These are phyloP conservation scores for Brachionus asplanchnoidis DNA, from an alignment of 1,140 invertebrate species.

Conservation along the genomic window DNA sequence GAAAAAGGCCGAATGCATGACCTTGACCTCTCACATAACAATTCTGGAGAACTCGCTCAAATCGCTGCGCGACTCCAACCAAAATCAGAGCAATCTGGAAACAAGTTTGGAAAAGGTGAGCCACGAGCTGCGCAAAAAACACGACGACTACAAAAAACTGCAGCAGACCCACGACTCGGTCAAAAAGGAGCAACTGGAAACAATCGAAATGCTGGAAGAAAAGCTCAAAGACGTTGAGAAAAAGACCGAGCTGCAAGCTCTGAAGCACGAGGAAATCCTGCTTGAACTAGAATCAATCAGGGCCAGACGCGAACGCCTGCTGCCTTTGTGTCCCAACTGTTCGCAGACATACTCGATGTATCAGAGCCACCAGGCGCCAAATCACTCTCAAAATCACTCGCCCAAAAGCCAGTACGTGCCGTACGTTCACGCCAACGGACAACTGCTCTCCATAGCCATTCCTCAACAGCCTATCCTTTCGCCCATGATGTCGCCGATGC, in stretches of 20 bases:
- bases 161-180: slow-evolving; percentile 53
- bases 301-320: slow-evolving; percentile 45
- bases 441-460: slow-evolving; percentile 11
- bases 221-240: slow-evolving; percentile 54
- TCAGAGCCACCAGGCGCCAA: slow-evolving; percentile 42
- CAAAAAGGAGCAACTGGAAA: slow-evolving; percentile 55
- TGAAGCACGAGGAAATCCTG: slow-evolving; percentile 79
- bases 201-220: slow-evolving; percentile 58
- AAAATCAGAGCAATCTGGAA: slow-evolving; percentile 74
- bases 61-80: slow-evolving; percentile 79
- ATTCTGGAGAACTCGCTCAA: slow-evolving; percentile 24
- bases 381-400: slow-evolving; percentile 48
- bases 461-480: not conserved
- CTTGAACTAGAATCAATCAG: slow-evolving; percentile 66
- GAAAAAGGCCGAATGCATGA: slow-evolving; percentile 9
- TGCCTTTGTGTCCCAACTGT: slow-evolving; percentile 46
- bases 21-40: not conserved
- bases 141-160: slow-evolving; percentile 56
- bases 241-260: slow-evolving; percentile 70
- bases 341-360: slow-evolving; percentile 42
- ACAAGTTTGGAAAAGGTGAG: slow-evolving; percentile 75
- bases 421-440: not conserved
- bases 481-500: not conserved
- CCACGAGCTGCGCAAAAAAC: slow-evolving; percentile 68
- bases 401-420: slow-evolving; percentile 48